phyloP scores from a whole-genome alignment of 2,797 vertebrate species.

The Lacerta agilis region DNA sequence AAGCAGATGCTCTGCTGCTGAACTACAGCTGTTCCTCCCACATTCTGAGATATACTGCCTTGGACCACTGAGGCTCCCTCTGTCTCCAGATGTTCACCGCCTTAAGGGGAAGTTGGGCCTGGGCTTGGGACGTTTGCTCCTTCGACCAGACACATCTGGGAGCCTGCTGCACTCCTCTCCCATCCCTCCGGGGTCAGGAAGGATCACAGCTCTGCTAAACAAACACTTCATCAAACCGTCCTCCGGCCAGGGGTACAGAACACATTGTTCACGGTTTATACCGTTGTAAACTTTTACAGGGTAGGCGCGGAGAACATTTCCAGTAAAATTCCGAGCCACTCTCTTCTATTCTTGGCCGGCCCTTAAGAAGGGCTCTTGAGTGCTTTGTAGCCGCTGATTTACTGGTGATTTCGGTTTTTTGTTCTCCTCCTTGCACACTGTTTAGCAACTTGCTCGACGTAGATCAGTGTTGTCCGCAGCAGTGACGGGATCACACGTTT shows the following conservation, averaged over 20 bases:
- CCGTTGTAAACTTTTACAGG: constrained; percentile 40
- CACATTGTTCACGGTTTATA: constrained; percentile 7
- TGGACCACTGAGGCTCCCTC: background rate
- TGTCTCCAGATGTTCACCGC: background rate
- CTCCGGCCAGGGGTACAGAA: constrained; percentile 35
- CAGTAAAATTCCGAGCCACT: constrained; percentile 56
- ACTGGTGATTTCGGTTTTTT: background rate
- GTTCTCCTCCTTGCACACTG: constrained; percentile 22
- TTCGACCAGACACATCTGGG: constrained; percentile 23
- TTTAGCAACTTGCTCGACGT: background rate
- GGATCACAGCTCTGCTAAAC: constrained; percentile 20
- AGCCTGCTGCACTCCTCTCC: constrained; percentile 1
- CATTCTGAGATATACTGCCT: background rate
- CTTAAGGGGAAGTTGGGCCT: background rate
- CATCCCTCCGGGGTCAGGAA: background rate
- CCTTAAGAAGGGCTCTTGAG: constrained; percentile 31
- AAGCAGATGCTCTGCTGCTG: too few relatives aligned
- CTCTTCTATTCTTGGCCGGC: constrained; percentile 50
- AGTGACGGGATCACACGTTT: fast-evolving
- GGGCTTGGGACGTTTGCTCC: background rate
- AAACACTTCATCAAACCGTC: constrained; percentile 29
- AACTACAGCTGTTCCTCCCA: too few relatives aligned
- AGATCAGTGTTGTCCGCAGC: constrained; percentile 20
- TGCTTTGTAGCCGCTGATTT: constrained; percentile 48
- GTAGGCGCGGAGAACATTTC: constrained; percentile 50